These are phyloP conservation scores for Holacanthella duospinosa DNA, from an alignment of 2,888 invertebrate genomes.

Conservation along the genomic window DNA sequence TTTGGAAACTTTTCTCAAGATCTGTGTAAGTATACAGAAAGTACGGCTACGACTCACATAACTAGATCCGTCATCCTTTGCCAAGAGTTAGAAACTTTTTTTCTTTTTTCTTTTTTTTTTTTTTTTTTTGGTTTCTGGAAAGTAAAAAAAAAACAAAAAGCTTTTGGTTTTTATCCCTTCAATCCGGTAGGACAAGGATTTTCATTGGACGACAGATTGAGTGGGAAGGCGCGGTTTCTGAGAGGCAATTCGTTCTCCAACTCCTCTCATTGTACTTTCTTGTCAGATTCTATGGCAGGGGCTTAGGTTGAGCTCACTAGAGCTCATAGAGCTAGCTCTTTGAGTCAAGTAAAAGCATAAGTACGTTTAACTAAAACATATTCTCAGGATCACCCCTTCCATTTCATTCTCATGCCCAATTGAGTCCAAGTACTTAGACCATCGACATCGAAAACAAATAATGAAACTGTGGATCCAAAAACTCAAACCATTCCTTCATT, in stretches of 20 bases:
- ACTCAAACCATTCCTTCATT: not conserved
- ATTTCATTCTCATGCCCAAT: conserved; percentile 1
- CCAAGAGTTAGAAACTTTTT: no score
- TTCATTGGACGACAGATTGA: not conserved
- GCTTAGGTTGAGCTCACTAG: not conserved
- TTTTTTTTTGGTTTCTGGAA: not conserved
- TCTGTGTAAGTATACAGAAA: no score
- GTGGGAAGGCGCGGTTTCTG: conserved; percentile 3
- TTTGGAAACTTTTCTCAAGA: no score
- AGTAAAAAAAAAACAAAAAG: not conserved
- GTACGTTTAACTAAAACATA: not conserved
- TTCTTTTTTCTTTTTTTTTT: not conserved
- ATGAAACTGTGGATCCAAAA: not conserved
- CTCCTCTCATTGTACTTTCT: not conserved
- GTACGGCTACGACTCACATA: no score
- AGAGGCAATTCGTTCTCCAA: not conserved
- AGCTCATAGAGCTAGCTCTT: no score
- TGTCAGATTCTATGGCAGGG: not conserved
- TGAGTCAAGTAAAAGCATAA: not conserved
- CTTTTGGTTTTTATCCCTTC: not conserved
- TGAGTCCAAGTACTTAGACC: not conserved
- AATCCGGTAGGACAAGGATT: not conserved
- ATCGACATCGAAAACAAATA: not conserved
- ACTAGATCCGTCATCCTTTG: no score
- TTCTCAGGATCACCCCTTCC: conserved; percentile 1